These are phyloP conservation scores for Diaprepes abbreviatus DNA, from an alignment of 2,888 invertebrate species.

Conservation along the genomic window DNA sequence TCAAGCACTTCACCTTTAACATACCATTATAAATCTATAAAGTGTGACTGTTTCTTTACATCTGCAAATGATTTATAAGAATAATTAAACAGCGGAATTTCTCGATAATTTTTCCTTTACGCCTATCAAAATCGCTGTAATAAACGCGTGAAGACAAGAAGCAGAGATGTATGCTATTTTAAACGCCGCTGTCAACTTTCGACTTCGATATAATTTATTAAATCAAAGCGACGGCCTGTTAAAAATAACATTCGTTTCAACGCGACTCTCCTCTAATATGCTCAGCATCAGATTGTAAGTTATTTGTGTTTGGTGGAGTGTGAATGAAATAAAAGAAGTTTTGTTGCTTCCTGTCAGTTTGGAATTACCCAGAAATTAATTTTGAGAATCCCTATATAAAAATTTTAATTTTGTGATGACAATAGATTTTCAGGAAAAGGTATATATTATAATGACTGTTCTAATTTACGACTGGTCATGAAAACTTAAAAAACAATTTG, in stretches of 20 bases:
- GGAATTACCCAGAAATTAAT: conserved; percentile 3
- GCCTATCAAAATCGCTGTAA: conserved; percentile 50
- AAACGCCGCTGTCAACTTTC: conserved; percentile 63
- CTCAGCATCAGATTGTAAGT: conserved; percentile 52
- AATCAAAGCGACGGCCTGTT: conserved; percentile 61
- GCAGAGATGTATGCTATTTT: conserved; percentile 65
- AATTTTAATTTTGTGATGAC: too few species aligned
- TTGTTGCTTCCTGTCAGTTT: conserved; percentile 4
- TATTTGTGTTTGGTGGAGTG: conserved; percentile 30
- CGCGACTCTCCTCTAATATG: conserved; percentile 57
- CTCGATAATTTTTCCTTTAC: conserved; percentile 51
- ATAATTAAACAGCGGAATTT: conserved; percentile 54
- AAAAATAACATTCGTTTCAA: conserved; percentile 60
- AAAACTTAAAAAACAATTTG: too few species aligned
- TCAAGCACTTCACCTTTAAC: too few species aligned
- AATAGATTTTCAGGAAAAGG: too few species aligned
- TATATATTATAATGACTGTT: too few species aligned
- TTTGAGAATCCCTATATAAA: neutral
- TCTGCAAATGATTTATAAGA: conserved; percentile 55
- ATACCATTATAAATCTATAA: neutral
- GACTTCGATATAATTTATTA: conserved; percentile 62
- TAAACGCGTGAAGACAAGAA: conserved; percentile 59
- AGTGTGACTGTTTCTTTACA: conserved; percentile 30
- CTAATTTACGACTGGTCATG: too few species aligned
- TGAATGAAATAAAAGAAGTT: conserved; percentile 36